These are phyloP conservation scores for Caenorhabditis brenneri DNA, from an alignment of 1,140 invertebrate species.

Conservation along the genomic window DNA sequence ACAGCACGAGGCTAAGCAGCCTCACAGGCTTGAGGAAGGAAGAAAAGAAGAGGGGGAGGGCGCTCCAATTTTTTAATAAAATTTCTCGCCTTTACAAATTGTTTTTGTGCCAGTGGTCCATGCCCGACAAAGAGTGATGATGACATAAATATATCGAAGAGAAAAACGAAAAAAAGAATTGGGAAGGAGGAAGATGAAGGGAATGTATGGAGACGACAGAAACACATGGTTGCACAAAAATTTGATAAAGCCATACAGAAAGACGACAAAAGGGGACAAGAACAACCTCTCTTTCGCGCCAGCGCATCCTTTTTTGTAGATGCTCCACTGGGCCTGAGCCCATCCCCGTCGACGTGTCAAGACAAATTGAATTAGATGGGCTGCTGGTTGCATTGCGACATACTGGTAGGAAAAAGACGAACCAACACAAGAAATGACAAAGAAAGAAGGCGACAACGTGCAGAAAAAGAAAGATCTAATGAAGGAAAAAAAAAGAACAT, in stretches of 20 bases:
- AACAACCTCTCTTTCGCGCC: constrained; percentile 15
- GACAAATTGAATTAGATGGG: constrained; percentile 41
- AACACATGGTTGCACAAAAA: constrained; percentile 37
- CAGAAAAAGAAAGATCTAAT: neutral
- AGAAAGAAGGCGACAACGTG: neutral
- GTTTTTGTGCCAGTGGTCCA: constrained; percentile 9
- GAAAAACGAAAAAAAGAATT: neutral
- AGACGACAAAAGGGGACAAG: neutral
- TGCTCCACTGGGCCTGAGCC: constrained; percentile 39
- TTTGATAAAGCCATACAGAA: constrained; percentile 6
- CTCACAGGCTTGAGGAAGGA: neutral
- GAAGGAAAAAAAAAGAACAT: neutral
- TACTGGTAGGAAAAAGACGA: constrained; percentile 5
- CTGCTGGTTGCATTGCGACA: constrained; percentile 9
- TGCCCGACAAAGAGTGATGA: neutral
- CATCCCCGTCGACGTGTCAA: constrained; percentile 38
- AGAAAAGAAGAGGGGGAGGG: neutral
- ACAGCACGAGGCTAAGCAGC: neutral
- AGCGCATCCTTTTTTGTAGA: constrained; percentile 51
- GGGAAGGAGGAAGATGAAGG: neutral
- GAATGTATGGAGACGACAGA: neutral
- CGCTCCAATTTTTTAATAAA: constrained; percentile 41
- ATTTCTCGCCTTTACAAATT: constrained; percentile 25
- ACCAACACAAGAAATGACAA: neutral
- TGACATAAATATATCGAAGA: constrained; percentile 15